Evolutionary conservation across 2,888 invertebrate genomes (phyloP).

Genomic region (Hoplodrina ambigua): DNA sequence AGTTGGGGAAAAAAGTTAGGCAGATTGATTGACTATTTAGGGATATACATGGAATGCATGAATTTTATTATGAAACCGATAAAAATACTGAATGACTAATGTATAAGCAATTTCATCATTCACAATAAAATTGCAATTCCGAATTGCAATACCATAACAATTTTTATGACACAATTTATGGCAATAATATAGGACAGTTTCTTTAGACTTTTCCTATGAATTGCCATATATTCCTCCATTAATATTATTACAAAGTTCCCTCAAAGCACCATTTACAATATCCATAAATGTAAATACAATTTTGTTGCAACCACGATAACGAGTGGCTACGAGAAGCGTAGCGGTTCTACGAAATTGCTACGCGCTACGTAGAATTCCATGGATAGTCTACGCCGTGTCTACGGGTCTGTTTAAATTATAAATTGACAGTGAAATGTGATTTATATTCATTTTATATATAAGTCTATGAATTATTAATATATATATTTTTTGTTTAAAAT

Average conservation of each 20-base stretch:
- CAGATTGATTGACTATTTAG: too few species aligned
- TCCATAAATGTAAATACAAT: constrained; percentile 49
- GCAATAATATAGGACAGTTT: constrained; percentile 14
- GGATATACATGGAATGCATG: too few species aligned
- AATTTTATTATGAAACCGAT: not conserved
- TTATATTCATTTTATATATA: not conserved
- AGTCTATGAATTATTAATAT: constrained; percentile 8
- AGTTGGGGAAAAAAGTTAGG: too few species aligned
- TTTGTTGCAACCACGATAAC: constrained; percentile 45
- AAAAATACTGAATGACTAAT: not conserved
- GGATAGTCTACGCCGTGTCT: constrained; percentile 19
- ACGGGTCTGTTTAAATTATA: not conserved
- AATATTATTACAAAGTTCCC: constrained; percentile 49
- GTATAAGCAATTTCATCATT: constrained; percentile 5
- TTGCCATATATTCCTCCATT: constrained; percentile 32
- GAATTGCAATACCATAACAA: constrained; percentile 15
- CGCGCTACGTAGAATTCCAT: constrained; percentile 39
- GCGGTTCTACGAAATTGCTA: constrained; percentile 46
- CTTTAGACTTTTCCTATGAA: constrained; percentile 11
- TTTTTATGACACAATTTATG: constrained; percentile 39
- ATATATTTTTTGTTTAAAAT: constrained; percentile 2
- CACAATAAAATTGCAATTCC: constrained; percentile 5
- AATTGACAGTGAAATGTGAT: constrained; percentile 1
- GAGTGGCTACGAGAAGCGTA: constrained; percentile 51
- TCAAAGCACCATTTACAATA: constrained; percentile 23